phyloP scores from a whole-genome alignment of 2,797 vertebrate species.

The Cyprinodon diabolis region DNA sequence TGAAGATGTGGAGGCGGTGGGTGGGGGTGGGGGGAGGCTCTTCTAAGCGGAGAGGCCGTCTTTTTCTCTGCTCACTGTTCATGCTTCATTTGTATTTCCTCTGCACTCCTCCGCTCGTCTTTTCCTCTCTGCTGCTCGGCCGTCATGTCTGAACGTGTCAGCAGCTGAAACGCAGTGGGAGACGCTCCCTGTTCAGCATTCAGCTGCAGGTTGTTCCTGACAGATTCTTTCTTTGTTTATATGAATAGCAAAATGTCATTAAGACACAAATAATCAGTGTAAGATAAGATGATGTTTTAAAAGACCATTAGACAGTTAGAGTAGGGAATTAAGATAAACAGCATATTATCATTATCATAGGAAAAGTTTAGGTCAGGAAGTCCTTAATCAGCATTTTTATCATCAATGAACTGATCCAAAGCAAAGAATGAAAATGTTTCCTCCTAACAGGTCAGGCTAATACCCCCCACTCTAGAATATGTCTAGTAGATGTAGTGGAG shows the following conservation, averaged over 20 bases:
- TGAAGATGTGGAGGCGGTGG: slow-evolving; percentile 20
- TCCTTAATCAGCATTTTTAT: too few species aligned
- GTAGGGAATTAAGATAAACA: too few species aligned
- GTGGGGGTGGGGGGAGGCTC: slow-evolving; percentile 25
- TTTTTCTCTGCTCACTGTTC: slow-evolving; percentile 44
- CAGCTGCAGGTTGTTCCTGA: slow-evolving; percentile 11
- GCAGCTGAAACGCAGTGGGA: slow-evolving; percentile 22
- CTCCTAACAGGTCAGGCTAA: too few species aligned
- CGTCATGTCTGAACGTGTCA: slow-evolving; percentile 30
- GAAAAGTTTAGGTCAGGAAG: too few species aligned
- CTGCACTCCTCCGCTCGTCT: slow-evolving; percentile 42
- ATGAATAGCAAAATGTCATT: background rate
- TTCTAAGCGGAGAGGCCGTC: slow-evolving; percentile 31
- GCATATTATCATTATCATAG: too few species aligned
- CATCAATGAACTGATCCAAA: too few species aligned
- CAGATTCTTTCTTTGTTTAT: background rate
- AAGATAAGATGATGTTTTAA: background rate
- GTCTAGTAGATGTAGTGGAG: too few species aligned
- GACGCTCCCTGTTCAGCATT: slow-evolving; percentile 10
- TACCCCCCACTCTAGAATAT: too few species aligned
- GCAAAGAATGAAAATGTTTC: too few species aligned
- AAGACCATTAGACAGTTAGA: too few species aligned
- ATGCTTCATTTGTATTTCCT: slow-evolving; percentile 53
- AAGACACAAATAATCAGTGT: background rate
- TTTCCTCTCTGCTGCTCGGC: slow-evolving; percentile 20